phyloP scores from a whole-genome alignment of 2,113 vertebrate species.

The Ptyas mucosa region DNA sequence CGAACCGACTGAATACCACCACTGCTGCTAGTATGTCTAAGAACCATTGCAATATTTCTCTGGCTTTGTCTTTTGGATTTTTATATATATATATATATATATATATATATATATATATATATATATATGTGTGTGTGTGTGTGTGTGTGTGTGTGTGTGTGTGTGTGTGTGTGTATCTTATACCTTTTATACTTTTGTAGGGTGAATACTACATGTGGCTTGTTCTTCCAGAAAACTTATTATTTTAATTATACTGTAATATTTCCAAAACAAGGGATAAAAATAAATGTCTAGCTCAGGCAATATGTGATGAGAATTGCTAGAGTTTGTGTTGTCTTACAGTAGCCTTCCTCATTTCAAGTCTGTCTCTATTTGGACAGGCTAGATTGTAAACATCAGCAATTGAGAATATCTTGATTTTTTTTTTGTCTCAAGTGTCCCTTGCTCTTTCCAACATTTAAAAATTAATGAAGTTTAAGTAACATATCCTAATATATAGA shows the following conservation, averaged over 20 bases:
- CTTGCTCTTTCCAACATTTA: no score
- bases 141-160: no score
- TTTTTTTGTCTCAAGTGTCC: conserved; percentile 28
- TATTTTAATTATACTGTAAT: conserved; percentile 43
- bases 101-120: no score
- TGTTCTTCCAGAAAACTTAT: conserved; percentile 31
- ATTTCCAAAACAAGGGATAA: conserved; percentile 67
- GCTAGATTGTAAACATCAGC: conserved; percentile 32
- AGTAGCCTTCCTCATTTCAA: conserved; percentile 14
- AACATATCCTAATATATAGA: not conserved
- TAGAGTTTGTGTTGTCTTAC: conserved; percentile 51
- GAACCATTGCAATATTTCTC: not conserved
- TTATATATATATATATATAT: no score
- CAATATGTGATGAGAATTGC: conserved; percentile 66
- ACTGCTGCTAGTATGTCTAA: not conserved
- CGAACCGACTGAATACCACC: no score
- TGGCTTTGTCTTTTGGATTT: not conserved
- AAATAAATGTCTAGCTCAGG: conserved; percentile 68
- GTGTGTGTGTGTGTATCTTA: no score
- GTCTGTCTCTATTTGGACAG: conserved; percentile 6
- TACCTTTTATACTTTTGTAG: not conserved
- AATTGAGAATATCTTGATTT: conserved; percentile 45
- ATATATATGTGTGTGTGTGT: no score
- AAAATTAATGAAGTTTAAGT: not conserved
- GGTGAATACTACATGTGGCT: not conserved